phyloP scores from a whole-genome alignment of 1,140 invertebrate genomes.

The Centruroides vittatus region DNA sequence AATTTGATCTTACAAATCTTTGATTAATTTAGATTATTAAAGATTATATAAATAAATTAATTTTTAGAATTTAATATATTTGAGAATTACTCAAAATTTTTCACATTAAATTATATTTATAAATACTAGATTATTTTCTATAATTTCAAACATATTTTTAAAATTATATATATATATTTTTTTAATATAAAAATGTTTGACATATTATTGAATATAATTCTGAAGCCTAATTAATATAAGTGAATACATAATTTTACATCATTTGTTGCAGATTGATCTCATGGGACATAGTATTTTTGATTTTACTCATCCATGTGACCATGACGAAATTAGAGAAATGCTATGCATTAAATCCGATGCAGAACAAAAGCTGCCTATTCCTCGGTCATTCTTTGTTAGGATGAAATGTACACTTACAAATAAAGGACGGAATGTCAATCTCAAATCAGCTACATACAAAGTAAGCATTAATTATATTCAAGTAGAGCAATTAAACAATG shows the following conservation, averaged over 20 bases:
- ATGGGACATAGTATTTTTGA: conserved; percentile 88
- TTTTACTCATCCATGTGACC: conserved; percentile 87
- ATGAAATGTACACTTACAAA: conserved; percentile 82
- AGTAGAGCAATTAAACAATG: neutral
- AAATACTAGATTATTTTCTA: too few relatives aligned
- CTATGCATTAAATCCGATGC: conserved; percentile 33
- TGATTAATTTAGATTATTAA: too few relatives aligned
- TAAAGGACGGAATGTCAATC: conserved; percentile 78
- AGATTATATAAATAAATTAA: too few relatives aligned
- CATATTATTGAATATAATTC: too few relatives aligned
- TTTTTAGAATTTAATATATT: too few relatives aligned
- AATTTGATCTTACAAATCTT: too few relatives aligned
- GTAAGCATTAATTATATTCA: conserved; percentile 32
- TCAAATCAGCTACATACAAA: conserved; percentile 87
- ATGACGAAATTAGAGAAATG: conserved; percentile 74
- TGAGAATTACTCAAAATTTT: too few relatives aligned
- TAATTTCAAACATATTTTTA: too few relatives aligned
- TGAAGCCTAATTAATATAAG: too few relatives aligned
- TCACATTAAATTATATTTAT: too few relatives aligned
- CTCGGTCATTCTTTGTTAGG: conserved; percentile 55
- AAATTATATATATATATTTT: too few relatives aligned
- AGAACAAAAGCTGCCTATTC: conserved; percentile 29
- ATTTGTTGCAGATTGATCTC: conserved; percentile 58
- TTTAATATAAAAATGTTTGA: too few relatives aligned
- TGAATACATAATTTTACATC: conserved; percentile 1